These are phyloP conservation scores for Arctia plantaginis DNA, from an alignment of 2,888 invertebrate species.

Conservation along the genomic window DNA sequence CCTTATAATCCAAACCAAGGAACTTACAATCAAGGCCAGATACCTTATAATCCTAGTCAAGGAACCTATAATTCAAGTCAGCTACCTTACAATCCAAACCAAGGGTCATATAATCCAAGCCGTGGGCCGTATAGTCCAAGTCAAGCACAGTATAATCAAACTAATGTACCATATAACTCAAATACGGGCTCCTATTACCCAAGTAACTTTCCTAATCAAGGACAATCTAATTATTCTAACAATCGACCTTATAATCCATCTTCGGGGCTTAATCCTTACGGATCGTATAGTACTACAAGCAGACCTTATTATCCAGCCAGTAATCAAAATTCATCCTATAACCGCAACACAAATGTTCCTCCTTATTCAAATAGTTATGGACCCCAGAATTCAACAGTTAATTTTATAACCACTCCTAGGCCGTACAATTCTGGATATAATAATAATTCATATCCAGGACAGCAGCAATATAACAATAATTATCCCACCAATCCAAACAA, in stretches of 20 bases:
- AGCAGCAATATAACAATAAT: constrained; percentile 26
- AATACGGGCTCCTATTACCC: neutral
- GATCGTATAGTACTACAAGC: constrained; percentile 18
- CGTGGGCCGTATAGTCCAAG: constrained; percentile 13
- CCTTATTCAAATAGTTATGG: constrained; percentile 17
- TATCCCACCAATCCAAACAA: constrained; percentile 17
- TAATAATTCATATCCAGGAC: constrained; percentile 24
- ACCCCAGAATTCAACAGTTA: constrained; percentile 30
- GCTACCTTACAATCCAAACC: constrained; percentile 2
- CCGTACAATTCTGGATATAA: constrained; percentile 31
- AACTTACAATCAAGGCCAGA: neutral
- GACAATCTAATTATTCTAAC: constrained; percentile 5
- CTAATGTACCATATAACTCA: constrained; percentile 1
- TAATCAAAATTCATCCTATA: constrained; percentile 32
- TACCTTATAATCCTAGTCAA: neutral
- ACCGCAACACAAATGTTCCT: constrained; percentile 32
- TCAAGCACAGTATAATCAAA: constrained; percentile 28
- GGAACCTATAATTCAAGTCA: constrained; percentile 16
- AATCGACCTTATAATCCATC: constrained; percentile 7
- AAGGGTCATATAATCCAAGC: constrained; percentile 20
- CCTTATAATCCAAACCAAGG: constrained; percentile 10
- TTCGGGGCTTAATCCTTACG: constrained; percentile 13
- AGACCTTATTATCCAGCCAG: constrained; percentile 27
- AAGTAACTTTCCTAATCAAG: constrained; percentile 3
- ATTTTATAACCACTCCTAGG: constrained; percentile 34